Evolutionary conservation across 1,140 invertebrate species (phyloP).

Genomic region (Apis laboriosa): DNA sequence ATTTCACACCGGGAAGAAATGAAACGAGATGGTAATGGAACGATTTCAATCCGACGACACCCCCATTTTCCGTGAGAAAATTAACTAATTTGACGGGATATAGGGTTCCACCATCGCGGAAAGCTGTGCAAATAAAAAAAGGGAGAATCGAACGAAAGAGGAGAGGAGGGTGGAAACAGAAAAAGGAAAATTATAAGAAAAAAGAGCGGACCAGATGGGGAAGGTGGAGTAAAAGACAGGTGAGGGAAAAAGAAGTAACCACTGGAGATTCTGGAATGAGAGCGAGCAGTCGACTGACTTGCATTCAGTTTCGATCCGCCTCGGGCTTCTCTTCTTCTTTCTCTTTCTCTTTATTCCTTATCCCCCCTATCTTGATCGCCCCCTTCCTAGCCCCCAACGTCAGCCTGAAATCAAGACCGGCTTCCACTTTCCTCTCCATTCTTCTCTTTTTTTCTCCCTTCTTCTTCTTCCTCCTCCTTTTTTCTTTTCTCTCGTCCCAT

Average conservation of each 20-base stretch:
- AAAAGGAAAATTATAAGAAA: conserved; percentile 1
- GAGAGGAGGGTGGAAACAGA: background rate
- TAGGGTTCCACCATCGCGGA: conserved; percentile 12
- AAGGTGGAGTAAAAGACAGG: background rate
- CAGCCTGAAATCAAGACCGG: conserved; percentile 61
- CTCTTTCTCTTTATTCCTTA: background rate
- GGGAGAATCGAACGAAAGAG: background rate
- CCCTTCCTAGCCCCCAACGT: background rate
- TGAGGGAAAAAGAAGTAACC: conserved; percentile 19
- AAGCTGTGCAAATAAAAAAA: conserved; percentile 39
- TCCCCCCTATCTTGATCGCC: conserved; percentile 20
- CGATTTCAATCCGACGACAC: conserved; percentile 37
- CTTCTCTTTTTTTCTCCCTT: conserved; percentile 1
- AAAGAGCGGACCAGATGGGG: background rate
- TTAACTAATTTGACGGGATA: conserved; percentile 53
- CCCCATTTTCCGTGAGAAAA: conserved; percentile 46
- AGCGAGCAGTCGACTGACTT: conserved; percentile 43
- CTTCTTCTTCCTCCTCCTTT: background rate
- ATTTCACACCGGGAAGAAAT: conserved; percentile 16
- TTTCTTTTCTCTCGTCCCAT: background rate
- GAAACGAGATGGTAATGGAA: conserved; percentile 53
- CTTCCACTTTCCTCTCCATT: conserved; percentile 34
- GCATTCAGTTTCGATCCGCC: conserved; percentile 50
- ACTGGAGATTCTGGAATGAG: conserved; percentile 43
- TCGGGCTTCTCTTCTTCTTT: conserved; percentile 7